A percentile compares a stretch with the other conserved stretches of the same genome.
Evolutionary conservation across 2,113 vertebrate genomes (phyloP).

Genomic region (Rhineura floridana): DNA sequence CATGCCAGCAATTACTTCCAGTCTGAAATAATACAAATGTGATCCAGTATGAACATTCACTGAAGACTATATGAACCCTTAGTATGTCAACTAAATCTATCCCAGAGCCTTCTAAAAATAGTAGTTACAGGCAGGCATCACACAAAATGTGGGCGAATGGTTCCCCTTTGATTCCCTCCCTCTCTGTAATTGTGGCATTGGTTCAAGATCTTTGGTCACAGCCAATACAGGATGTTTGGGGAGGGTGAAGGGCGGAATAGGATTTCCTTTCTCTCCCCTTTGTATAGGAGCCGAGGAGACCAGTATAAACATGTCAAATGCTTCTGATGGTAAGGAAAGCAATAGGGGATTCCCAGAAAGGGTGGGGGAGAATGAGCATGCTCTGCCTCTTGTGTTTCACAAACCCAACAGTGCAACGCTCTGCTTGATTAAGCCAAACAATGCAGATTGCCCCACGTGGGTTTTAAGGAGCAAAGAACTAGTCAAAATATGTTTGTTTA

Average conservation of each 20-base stretch:
- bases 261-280: not conserved
- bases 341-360: not conserved
- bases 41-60: constrained; percentile 33
- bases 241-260: not conserved
- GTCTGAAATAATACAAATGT: constrained; percentile 54
- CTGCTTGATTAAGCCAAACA: not conserved
- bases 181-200: not conserved
- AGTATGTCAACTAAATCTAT: not conserved
- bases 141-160: not conserved
- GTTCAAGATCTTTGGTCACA: not conserved
- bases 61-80: not conserved
- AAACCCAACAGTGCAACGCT: not conserved
- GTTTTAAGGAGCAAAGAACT: not conserved
- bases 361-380: not conserved
- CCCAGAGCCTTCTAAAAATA: not conserved
- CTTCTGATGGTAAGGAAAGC: not conserved
- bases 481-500: not conserved
- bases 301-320: not conserved
- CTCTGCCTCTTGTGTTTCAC: not conserved
- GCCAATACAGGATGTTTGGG: not conserved
- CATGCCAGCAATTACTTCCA: not conserved
- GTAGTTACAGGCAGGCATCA: not conserved
- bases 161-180: not conserved
- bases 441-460: not conserved
- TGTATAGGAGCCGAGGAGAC: not conserved